phyloP scores from a whole-genome alignment of 2,888 invertebrate species.

The Limenitis camilla region DNA sequence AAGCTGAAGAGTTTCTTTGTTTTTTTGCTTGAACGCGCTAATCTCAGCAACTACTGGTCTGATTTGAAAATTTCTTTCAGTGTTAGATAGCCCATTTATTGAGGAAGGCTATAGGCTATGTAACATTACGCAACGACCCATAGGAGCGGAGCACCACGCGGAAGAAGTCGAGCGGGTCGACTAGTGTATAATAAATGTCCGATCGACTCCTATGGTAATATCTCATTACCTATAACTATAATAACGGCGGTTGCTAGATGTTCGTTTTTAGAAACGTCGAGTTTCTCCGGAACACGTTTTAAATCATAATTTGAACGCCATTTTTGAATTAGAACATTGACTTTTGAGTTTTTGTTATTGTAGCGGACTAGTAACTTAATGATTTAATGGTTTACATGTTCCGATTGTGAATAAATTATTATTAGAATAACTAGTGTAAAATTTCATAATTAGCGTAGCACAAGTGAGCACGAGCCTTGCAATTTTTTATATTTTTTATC shows the following conservation, averaged over 20 bases:
- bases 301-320: constrained; percentile 72
- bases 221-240: constrained; percentile 69
- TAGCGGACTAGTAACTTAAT: constrained; percentile 10
- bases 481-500: constrained; percentile 12
- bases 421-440: constrained; percentile 5
- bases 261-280: constrained; percentile 69
- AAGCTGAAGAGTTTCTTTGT: too few species aligned
- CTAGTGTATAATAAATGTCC: constrained; percentile 40
- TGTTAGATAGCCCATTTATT: too few species aligned
- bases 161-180: too few species aligned
- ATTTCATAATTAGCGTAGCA: constrained; percentile 17
- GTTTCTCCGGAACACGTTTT: constrained; percentile 75
- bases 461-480: constrained; percentile 9
- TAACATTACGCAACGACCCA: too few species aligned
- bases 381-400: constrained; percentile 14
- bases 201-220: constrained; percentile 37
- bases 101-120: too few species aligned
- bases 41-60: too few species aligned
- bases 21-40: too few species aligned
- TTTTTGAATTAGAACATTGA: constrained; percentile 70
- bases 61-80: too few species aligned
- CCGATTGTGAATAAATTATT: constrained; percentile 10
- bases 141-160: too few species aligned
- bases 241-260: constrained; percentile 62
- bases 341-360: constrained; percentile 49